Conservation (phyloP, 2,888 invertebrate genomes). For the Dicroscelio sp. region DNA sequence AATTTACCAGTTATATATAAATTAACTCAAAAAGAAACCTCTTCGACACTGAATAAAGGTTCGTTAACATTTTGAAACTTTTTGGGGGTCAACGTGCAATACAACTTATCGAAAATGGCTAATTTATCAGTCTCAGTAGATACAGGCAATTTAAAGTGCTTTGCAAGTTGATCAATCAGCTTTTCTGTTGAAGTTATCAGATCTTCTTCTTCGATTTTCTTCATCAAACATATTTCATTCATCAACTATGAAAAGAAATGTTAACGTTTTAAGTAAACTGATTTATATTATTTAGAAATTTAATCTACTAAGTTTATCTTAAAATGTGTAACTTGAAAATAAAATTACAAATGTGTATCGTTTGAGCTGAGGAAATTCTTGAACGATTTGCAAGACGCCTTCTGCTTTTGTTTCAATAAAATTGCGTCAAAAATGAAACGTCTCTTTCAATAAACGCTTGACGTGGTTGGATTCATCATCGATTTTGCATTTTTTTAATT, state of each 20-base stretch:
- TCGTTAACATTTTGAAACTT: conserved; percentile 25
- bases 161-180: background rate
- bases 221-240: conserved; percentile 24
- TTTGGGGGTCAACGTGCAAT: background rate
- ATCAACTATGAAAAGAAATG: background rate
- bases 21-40: conserved; percentile 30
- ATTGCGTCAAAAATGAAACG: background rate
- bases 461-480: background rate
- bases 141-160: background rate
- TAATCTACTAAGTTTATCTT: too few species aligned
- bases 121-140: conserved; percentile 6
- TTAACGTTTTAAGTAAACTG: background rate
- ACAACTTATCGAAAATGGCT: background rate
- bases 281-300: too few species aligned
- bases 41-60: conserved; percentile 27
- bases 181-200: background rate
- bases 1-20: too few species aligned
- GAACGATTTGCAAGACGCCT: background rate
- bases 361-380: background rate
- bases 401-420: background rate
- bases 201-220: background rate
- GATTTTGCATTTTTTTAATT: background rate
- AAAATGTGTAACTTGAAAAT: too few species aligned
- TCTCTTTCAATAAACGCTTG: background rate
- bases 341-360: background rate